Evolutionary conservation across 1,140 invertebrate species (phyloP).

Genomic region (Drosophila mojavensis): DNA sequence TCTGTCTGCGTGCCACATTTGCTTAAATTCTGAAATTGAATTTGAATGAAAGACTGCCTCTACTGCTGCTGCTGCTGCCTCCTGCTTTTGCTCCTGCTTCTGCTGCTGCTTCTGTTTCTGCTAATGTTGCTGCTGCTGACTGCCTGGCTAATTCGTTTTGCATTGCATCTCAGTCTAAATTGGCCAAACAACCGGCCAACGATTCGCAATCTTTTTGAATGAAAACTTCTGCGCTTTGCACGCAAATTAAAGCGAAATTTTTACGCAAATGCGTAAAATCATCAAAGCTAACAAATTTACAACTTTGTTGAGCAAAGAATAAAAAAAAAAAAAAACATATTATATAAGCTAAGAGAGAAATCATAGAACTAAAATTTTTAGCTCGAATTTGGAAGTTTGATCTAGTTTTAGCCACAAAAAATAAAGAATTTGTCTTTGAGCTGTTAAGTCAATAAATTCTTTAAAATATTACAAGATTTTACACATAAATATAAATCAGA

Average conservation of each 20-base stretch:
- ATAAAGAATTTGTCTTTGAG: no score
- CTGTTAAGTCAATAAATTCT: no score
- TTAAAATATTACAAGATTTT: no score
- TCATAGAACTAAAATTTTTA: no score
- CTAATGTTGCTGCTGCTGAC: background rate
- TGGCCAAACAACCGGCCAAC: slow-evolving; percentile 42
- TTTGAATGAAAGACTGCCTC: slow-evolving; percentile 1
- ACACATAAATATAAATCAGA: no score
- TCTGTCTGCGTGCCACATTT: slow-evolving; percentile 51
- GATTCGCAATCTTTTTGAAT: slow-evolving; percentile 40
- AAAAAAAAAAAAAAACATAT: no score
- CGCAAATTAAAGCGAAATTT: slow-evolving; percentile 59
- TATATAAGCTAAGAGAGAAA: no score
- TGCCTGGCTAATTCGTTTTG: no score
- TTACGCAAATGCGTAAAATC: slow-evolving; percentile 72
- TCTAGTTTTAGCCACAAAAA: no score
- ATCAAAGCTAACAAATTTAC: slow-evolving; percentile 55
- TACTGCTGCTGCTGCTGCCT: background rate
- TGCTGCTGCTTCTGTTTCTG: background rate
- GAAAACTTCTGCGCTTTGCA: slow-evolving; percentile 30
- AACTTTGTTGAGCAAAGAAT: slow-evolving; percentile 6
- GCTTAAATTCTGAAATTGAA: slow-evolving; percentile 12
- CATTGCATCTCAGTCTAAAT: slow-evolving; percentile 36
- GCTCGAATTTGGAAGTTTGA: no score
- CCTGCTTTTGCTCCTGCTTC: background rate